These are phyloP conservation scores for Brachyalestes nurse DNA, from an alignment of 2,797 vertebrate genomes.

Conservation along the genomic window DNA sequence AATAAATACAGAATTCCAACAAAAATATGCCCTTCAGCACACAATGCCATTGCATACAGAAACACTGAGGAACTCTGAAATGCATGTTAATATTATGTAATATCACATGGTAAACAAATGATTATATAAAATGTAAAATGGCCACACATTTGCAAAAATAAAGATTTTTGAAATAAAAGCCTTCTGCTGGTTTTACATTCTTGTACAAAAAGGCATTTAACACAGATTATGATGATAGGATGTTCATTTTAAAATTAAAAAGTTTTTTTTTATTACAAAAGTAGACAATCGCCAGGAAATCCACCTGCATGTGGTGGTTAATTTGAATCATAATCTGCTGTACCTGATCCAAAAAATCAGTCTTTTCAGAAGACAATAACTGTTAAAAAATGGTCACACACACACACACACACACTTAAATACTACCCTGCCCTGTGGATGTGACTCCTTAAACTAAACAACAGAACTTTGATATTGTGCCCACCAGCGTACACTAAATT, in stretches of 20 bases:
- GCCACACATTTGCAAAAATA: not conserved
- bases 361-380: no score
- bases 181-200: not conserved
- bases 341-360: not conserved
- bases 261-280: no score
- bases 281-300: not conserved
- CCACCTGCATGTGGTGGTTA: not conserved
- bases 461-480: no score
- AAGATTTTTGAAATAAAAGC: not conserved
- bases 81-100: not conserved
- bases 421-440: no score
- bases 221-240: not conserved
- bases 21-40: not conserved
- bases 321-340: not conserved
- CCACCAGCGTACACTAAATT: no score
- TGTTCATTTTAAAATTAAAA: not conserved
- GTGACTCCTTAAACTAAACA: no score
- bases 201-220: slow-evolving; percentile 2
- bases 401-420: no score
- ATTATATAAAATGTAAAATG: not conserved
- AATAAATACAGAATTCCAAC: no score
- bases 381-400: no score
- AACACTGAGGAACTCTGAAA: not conserved
- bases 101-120: not conserved
- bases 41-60: not conserved